Base-by-base conservation (phyloP, 2,113 vertebrate genomes). In the Turdus rufiventris region DNA sequence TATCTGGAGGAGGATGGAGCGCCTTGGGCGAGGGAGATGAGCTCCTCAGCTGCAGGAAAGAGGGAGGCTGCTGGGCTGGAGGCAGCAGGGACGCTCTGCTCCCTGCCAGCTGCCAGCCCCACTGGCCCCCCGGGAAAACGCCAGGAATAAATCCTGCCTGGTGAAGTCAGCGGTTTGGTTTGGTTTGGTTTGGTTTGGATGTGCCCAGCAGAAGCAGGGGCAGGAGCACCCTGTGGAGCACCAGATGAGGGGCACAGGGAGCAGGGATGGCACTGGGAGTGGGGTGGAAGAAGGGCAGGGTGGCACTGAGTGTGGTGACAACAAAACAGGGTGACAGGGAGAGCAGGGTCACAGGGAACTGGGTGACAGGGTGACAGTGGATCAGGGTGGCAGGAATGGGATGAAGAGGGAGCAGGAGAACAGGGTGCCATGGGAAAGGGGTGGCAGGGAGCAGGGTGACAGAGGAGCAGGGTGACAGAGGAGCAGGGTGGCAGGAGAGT, bases 1-100 rank as follows among this genome's bases (percentile, higher is more conserved):
- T 93, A 95, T 96, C 95, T 90, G 91, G 96, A 96, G 95, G 94
- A 95, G 94, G 92, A 89, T 67, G 60, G 79, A 96, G 94, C 58
- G 88, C 95, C 91, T 89, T 61, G 95, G 75, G 92, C 78, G 63
- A 95, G 92, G 88, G 95, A 91, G 96, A 95, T 47, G 90, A 90
- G 92, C 82, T 93, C 93, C 63, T 93, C 92, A 40, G 74, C 88
- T 95, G 93, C 75, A 8, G 81, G 85, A 81, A 50, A 66, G 67
- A 88, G 60, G 78, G 85, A 93, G 82, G 88, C 85, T 76, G 88
- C 85, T 0, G 21, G 16, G 68, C 85, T 53, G 88, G 70, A 95
- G 91, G 80, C 50, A 54, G 51, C 15, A 24, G 76, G 73, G 85
- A 87, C 12, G 25, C 71, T 79, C 54, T 9, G 57, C 73, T 89